A percentile compares a stretch with the other conserved stretches of the same genome.
Conservation (phyloP, 2,113 vertebrate genomes). For the Rissa tridactyla region DNA sequence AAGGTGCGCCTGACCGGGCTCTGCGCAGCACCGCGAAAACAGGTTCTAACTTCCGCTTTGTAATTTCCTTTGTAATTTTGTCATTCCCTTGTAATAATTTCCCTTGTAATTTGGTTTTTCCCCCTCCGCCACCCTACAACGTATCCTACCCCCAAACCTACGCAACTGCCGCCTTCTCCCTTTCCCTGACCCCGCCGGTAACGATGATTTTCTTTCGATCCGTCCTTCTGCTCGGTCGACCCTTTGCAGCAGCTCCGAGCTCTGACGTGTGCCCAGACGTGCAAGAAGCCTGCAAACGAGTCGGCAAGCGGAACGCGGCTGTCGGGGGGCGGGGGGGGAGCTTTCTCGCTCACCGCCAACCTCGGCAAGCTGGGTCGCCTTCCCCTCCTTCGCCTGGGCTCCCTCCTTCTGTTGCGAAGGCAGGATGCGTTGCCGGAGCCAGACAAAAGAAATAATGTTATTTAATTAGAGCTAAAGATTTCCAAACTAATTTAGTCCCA, state of each 20-base stretch:
- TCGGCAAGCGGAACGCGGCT: not conserved
- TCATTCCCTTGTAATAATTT: not conserved
- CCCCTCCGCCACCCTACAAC: not conserved
- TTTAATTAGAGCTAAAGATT: constrained; percentile 68
- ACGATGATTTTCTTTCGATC: not conserved
- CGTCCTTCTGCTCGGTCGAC: not conserved
- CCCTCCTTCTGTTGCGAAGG: not conserved
- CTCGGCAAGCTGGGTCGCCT: not conserved
- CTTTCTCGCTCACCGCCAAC: not conserved
- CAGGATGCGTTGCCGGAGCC: not conserved
- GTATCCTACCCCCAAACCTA: not conserved
- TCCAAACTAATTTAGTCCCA: constrained; percentile 50
- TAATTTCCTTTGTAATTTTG: not conserved
- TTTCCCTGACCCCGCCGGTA: not conserved
- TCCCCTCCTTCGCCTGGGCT: not conserved
- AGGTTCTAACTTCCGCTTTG: not conserved
- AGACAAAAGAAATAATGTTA: constrained; percentile 62
- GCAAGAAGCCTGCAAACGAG: not conserved
- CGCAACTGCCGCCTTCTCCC: not conserved
- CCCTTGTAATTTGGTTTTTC: not conserved
- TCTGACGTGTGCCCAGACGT: not conserved
- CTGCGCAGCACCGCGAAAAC: not conserved
- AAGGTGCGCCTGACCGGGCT: not conserved
- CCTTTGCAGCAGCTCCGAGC: not conserved
- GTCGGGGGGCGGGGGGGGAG: not conserved